Evolutionary conservation across 2,888 invertebrate genomes (phyloP).

Genomic region (Calameuta idolon): DNA sequence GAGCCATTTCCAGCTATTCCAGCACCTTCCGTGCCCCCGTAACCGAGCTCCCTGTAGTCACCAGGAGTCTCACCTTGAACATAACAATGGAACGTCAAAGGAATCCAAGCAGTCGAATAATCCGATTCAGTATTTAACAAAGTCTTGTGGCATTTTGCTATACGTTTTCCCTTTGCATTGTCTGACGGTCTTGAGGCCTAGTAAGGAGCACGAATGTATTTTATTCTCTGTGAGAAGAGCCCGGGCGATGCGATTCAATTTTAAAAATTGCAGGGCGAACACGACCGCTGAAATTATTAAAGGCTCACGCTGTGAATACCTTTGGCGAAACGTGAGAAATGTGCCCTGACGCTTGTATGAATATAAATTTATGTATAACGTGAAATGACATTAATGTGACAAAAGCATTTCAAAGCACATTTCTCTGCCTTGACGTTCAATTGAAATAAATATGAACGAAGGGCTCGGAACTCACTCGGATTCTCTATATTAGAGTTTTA

Average conservation of each 20-base stretch:
- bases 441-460: background rate
- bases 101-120: background rate
- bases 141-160: background rate
- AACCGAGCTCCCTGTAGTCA: conserved; percentile 70
- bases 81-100: background rate
- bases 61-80: conserved; percentile 66
- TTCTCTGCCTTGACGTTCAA: background rate
- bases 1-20: conserved; percentile 69
- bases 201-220: background rate
- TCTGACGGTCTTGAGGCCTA: background rate
- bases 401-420: background rate
- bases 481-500: background rate
- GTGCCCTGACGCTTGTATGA: background rate
- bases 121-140: background rate
- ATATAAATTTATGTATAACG: background rate
- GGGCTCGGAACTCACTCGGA: background rate
- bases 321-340: background rate
- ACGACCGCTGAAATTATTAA: background rate
- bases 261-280: background rate
- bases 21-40: conserved; percentile 62
- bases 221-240: background rate
- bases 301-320: background rate
- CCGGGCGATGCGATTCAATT: background rate
- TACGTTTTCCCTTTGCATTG: background rate
- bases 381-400: background rate